Evolutionary conservation across 2,797 vertebrate genomes (phyloP).

Genomic region (Eulemur albifrons): DNA sequence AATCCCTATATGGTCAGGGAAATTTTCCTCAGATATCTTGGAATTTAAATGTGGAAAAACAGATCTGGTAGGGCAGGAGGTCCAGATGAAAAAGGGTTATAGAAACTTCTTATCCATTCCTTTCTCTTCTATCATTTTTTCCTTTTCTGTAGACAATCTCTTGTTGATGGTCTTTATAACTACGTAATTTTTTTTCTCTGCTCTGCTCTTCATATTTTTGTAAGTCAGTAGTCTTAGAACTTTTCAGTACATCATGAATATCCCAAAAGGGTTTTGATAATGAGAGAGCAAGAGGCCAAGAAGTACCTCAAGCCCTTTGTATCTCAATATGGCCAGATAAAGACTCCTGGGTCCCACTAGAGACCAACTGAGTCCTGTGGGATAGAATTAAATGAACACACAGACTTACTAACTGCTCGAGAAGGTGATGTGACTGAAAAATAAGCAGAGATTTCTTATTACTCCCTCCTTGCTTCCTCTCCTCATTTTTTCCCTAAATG

Average conservation of each 20-base stretch:
- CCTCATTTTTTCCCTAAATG: neutral
- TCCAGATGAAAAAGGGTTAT: neutral
- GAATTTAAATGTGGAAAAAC: neutral
- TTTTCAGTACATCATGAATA: neutral
- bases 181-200: neutral
- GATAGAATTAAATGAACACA: neutral
- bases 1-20: neutral
- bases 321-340: neutral
- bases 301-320: neutral
- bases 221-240: neutral
- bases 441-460: slow-evolving; percentile 12
- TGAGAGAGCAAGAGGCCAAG: neutral
- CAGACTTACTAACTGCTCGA: neutral
- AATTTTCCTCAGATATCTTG: neutral
- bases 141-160: neutral
- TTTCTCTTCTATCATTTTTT: neutral
- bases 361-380: neutral
- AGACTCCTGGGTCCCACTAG: neutral
- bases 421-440: neutral
- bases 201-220: neutral
- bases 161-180: neutral
- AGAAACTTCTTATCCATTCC: neutral
- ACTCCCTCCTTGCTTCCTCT: neutral
- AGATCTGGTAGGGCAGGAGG: neutral
- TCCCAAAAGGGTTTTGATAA: neutral